phyloP scores from a whole-genome alignment of 2,797 vertebrate species.

The Enteromius viviparus region DNA sequence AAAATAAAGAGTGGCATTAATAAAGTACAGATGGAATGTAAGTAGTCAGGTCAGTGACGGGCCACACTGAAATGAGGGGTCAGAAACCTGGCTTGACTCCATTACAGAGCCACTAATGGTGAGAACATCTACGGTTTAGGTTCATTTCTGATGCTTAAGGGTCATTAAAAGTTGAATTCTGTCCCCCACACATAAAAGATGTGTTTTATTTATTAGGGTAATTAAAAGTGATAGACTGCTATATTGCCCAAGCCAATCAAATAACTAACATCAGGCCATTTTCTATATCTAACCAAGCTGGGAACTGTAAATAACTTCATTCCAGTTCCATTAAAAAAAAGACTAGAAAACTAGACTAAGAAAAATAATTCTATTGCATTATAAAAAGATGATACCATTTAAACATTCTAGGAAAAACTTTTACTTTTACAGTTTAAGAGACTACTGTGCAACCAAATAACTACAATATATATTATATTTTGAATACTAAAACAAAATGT shows the following conservation, averaged over 20 bases:
- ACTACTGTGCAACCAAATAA: not conserved
- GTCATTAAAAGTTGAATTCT: conserved; percentile 10
- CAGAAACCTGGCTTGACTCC: conserved; percentile 9
- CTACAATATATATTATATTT: not conserved
- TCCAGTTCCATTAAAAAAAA: not conserved
- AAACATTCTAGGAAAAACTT: not conserved
- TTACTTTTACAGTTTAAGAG: not conserved
- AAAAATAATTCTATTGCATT: not conserved
- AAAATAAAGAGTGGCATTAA: not conserved
- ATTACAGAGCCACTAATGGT: not conserved
- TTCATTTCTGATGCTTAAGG: not conserved
- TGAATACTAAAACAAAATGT: not conserved
- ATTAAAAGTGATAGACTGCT: conserved; percentile 30
- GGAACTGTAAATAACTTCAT: not conserved
- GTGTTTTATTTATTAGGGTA: conserved; percentile 1
- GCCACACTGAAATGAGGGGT: not conserved
- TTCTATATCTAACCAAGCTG: not conserved
- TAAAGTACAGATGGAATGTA: conserved; percentile 1
- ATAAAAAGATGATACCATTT: not conserved
- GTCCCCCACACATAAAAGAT: not conserved
- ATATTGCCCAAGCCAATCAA: not conserved
- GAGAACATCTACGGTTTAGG: not conserved
- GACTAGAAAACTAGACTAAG: too few relatives aligned
- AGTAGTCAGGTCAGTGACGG: not conserved
- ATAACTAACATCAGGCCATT: not conserved